A percentile compares a stretch with the other conserved stretches of the same genome.
Evolutionary conservation across 2,797 vertebrate genomes (phyloP).

Genomic region (Gymnothorax reevesii): DNA sequence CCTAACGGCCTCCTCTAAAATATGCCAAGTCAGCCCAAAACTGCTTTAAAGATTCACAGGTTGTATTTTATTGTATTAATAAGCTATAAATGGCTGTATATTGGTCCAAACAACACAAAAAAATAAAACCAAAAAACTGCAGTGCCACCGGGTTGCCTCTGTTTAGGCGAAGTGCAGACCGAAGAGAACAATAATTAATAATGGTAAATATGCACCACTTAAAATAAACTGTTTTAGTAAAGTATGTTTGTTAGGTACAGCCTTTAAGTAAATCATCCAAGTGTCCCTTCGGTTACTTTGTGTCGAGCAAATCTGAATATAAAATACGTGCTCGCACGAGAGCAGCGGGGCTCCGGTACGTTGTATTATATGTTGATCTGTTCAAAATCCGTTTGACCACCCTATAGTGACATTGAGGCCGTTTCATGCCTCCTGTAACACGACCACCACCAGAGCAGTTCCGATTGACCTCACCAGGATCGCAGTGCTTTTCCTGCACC

Average conservation of each 20-base stretch:
- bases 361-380: slow-evolving; percentile 53
- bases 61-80: slow-evolving; percentile 37
- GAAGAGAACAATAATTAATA: slow-evolving; percentile 47
- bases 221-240: slow-evolving; percentile 42
- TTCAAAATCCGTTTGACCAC: slow-evolving; percentile 58
- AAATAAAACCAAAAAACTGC: slow-evolving; percentile 54
- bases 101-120: slow-evolving; percentile 35
- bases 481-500: slow-evolving; percentile 76
- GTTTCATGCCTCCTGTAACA: slow-evolving; percentile 74
- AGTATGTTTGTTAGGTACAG: slow-evolving; percentile 36
- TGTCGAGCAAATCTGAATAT: slow-evolving; percentile 52
- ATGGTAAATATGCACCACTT: slow-evolving; percentile 28
- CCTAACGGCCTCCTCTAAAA: slow-evolving; percentile 43
- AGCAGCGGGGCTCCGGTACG: slow-evolving; percentile 53
- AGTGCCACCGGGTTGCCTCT: slow-evolving; percentile 62
- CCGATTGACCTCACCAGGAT: slow-evolving; percentile 75
- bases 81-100: slow-evolving; percentile 36
- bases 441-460: slow-evolving; percentile 73
- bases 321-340: slow-evolving; percentile 50
- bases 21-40: slow-evolving; percentile 43
- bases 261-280: slow-evolving; percentile 42
- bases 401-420: slow-evolving; percentile 49
- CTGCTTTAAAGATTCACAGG: slow-evolving; percentile 61
- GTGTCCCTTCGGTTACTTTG: slow-evolving; percentile 38
- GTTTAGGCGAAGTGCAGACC: slow-evolving; percentile 64